A percentile compares a stretch with the other conserved stretches of the same genome.
Conservation (phyloP, 2,113 vertebrate genomes). For the Cyprinodon variegatus region DNA sequence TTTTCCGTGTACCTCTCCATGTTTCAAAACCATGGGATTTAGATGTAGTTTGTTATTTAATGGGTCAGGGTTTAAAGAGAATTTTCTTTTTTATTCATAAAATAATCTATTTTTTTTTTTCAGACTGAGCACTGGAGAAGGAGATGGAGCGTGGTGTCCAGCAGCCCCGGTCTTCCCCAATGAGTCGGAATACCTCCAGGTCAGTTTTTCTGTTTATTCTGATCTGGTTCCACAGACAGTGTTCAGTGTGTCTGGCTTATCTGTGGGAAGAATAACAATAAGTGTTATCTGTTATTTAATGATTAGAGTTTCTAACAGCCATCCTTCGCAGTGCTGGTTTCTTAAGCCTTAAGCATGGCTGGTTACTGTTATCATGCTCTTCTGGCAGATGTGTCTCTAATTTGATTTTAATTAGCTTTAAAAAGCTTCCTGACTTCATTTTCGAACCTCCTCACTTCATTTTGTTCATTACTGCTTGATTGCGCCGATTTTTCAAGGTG, state of each 20-base stretch:
- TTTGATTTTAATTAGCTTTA: neutral
- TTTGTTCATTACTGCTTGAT: neutral
- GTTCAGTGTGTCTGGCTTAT: neutral
- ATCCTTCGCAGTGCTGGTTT: too few relatives aligned
- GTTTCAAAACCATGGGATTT: conserved; percentile 2
- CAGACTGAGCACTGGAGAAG: conserved; percentile 89
- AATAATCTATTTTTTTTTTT: conserved; percentile 20
- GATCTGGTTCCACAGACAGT: neutral
- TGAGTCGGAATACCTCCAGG: conserved; percentile 89
- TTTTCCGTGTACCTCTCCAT: neutral
- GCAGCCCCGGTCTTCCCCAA: conserved; percentile 86
- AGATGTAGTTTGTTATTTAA: conserved; percentile 4
- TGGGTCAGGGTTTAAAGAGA: neutral
- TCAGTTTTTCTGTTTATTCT: conserved; percentile 29
- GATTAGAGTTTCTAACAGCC: neutral
- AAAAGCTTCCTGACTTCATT: neutral
- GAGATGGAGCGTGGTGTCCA: conserved; percentile 94
- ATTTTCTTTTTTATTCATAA: conserved; percentile 4
- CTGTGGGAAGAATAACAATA: conserved; percentile 4
- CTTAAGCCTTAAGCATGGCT: too few relatives aligned
- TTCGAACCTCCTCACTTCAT: neutral
- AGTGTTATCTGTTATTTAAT: neutral
- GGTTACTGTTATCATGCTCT: too few relatives aligned
- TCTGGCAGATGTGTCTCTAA: too few relatives aligned
- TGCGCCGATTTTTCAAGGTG: neutral